Base-by-base conservation (phyloP, 1,140 invertebrate genomes). In the Parasteatoda tepidariorum region DNA sequence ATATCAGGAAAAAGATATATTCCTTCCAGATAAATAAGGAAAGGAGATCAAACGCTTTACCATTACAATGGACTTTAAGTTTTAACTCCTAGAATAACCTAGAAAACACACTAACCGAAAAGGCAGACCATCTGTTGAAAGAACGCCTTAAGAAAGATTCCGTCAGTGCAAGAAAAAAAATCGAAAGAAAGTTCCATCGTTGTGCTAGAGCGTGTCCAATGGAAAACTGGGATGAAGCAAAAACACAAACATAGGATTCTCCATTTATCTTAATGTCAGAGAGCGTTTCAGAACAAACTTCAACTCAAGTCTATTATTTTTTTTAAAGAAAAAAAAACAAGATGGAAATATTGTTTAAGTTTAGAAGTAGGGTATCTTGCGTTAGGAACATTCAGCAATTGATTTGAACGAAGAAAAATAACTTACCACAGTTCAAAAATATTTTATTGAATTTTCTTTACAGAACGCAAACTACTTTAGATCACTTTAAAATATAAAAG, bases 261-360 rank as follows among this genome's bases (percentile, higher is more conserved):
- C 66, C 34, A 68, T 68, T 68, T 68, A 68, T 68, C 66, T 68
- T 68, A 68, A 68, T 68, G 66, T 68, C 66, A 68, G 34, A 48
- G 24, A 34, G 34, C 15, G 66, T n/a, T 34, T 41, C n/a, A 13
- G 22, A 28, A 26, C 13, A 26, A 68, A 68, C 26, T 68, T 26
- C 9, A 34, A 41, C n/a, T 34, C 18, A 11, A 68, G 34, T 41
- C 66, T 41, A 38, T 68, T 48, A 68, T 68, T 68, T 41, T 48
- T 18, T 3, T 48, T 13, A 48, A 48, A 18, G 18, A 13, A 48
- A 13, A 48, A 18, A 18, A 48, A 48, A 18, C 38, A 13, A 48
- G 38, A 48, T 13, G 18, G 38, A 48, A 48, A 48, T 48, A 48
- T 48, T 48, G 38, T 48, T 48, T 13, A 48, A 48, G 38, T 18